These are phyloP conservation scores for Labrus mixtus DNA, from an alignment of 2,113 vertebrate genomes.

Conservation along the genomic window DNA sequence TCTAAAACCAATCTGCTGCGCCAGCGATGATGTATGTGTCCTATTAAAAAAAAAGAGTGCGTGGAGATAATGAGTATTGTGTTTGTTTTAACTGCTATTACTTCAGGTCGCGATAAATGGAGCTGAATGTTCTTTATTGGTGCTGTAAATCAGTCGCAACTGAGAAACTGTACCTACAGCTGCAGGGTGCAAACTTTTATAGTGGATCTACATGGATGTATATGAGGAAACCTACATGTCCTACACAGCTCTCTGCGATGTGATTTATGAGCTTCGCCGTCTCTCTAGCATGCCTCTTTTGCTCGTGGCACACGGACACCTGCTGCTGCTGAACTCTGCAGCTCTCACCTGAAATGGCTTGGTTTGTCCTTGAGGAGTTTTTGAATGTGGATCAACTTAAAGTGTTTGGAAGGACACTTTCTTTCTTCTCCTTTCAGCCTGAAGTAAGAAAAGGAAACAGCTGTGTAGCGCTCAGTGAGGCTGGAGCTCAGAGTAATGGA, in stretches of 20 bases:
- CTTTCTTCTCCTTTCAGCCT: background rate
- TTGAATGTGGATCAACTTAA: background rate
- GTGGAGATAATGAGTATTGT: background rate
- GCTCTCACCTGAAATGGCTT: background rate
- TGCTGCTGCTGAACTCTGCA: background rate
- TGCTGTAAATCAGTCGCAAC: background rate
- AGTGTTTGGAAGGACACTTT: background rate
- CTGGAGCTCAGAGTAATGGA: conserved; percentile 1
- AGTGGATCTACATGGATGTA: background rate
- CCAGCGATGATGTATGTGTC: background rate
- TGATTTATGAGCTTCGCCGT: background rate
- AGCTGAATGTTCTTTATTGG: background rate
- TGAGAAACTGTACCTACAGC: background rate
- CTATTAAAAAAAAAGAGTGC: background rate
- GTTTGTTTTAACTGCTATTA: background rate
- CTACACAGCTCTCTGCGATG: background rate
- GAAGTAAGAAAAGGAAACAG: background rate
- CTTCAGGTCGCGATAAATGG: background rate
- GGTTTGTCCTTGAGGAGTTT: background rate
- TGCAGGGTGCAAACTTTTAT: background rate
- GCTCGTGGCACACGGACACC: background rate
- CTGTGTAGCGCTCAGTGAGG: background rate
- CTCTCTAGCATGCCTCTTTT: background rate
- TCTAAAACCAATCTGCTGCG: too few species aligned
- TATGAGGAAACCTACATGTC: background rate